A percentile compares a stretch with the other conserved stretches of the same genome.
Evolutionary conservation across 92 coral and sea anemone genomes (phyloP).

Genomic region (Plumapathes pennacea): DNA sequence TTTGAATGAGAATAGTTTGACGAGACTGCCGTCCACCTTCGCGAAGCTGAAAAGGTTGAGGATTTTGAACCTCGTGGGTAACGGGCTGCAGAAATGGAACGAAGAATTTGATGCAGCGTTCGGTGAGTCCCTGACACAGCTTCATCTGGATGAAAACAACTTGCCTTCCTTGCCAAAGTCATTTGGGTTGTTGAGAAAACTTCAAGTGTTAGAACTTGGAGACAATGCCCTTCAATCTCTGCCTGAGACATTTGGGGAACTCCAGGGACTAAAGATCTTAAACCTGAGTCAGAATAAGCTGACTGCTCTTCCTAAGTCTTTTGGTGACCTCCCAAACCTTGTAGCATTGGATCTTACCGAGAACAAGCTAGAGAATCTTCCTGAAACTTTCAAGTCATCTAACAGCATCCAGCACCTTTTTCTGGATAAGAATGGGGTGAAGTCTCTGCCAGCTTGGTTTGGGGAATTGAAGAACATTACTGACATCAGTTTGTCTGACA

Average conservation of each 20-base stretch:
- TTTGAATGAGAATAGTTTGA: constrained; percentile 72
- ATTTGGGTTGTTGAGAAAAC: constrained; percentile 49
- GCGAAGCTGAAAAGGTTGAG: constrained; percentile 47
- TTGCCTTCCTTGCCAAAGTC: constrained; percentile 61
- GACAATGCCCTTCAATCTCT: constrained; percentile 63
- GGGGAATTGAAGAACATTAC: constrained; percentile 56
- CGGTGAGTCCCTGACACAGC: constrained; percentile 39
- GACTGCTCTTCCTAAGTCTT: constrained; percentile 62
- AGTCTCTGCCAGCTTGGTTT: constrained; percentile 82
- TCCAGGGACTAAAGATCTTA: constrained; percentile 59
- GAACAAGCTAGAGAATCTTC: constrained; percentile 59
- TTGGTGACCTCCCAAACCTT: constrained; percentile 55
- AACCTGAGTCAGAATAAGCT: constrained; percentile 80
- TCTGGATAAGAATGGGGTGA: constrained; percentile 70
- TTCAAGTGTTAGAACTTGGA: constrained; percentile 80
- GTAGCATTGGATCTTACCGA: constrained; percentile 66
- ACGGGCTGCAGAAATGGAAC: constrained; percentile 46
- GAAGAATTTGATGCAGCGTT: constrained; percentile 55
- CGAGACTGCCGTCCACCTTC: constrained; percentile 53
- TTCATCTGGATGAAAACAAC: constrained; percentile 82
- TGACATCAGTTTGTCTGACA: constrained; percentile 70
- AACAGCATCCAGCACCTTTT: constrained; percentile 60
- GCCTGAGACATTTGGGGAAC: constrained; percentile 74
- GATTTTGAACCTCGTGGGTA: constrained; percentile 66
- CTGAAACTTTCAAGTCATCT: constrained; percentile 64